Conservation (phyloP, 2,888 invertebrate genomes). For the Trachelus stipa region DNA sequence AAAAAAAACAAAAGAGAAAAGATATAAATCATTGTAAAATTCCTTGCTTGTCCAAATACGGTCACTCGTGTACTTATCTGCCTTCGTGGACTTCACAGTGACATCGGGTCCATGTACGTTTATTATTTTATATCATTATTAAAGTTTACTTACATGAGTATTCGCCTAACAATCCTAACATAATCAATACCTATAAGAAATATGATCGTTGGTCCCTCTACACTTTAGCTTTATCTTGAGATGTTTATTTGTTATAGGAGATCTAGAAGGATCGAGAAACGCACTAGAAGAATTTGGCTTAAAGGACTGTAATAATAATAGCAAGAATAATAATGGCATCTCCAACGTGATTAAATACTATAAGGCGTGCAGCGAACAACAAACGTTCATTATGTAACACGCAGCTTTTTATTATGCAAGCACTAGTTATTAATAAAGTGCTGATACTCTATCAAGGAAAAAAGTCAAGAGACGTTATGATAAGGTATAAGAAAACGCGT, state of each 20-base stretch:
- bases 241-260: conserved; percentile 57
- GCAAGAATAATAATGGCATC: conserved; percentile 2
- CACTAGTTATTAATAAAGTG: not conserved
- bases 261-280: conserved; percentile 50
- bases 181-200: conserved; percentile 45
- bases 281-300: not conserved
- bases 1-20: not conserved
- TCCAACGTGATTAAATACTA: not conserved
- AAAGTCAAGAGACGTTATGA: conserved; percentile 10
- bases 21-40: not conserved
- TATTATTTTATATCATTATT: not conserved
- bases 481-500: conserved; percentile 13
- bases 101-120: not conserved
- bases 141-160: conserved; percentile 47
- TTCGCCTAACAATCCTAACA: conserved; percentile 65
- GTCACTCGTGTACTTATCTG: conserved; percentile 19
- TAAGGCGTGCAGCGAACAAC: conserved; percentile 4
- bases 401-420: not conserved
- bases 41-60: not conserved
- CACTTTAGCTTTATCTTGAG: conserved; percentile 67
- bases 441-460: conserved; percentile 16
- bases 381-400: not conserved
- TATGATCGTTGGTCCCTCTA: conserved; percentile 65
- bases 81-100: not conserved
- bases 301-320: not conserved